phyloP scores from a whole-genome alignment of 2,113 vertebrate genomes.

The Phaethornis superciliosus region DNA sequence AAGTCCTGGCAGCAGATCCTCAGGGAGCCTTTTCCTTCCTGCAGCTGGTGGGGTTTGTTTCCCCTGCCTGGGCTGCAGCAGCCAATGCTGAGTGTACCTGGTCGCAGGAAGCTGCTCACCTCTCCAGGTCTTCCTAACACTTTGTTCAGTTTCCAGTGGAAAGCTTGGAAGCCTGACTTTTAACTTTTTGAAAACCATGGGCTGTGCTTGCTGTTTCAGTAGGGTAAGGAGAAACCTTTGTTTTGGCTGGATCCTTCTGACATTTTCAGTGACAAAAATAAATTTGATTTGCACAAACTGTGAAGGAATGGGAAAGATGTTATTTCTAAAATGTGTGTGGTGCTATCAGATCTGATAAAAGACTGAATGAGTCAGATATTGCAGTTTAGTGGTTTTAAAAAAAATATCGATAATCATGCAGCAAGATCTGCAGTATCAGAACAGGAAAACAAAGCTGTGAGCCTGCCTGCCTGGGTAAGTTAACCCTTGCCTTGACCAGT shows the following conservation, averaged over 20 bases:
- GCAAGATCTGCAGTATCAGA: not conserved
- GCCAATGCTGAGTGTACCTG: not conserved
- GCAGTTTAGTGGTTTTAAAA: slow-evolving; percentile 58
- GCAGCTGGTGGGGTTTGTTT: too few relatives aligned
- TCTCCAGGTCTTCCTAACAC: not conserved
- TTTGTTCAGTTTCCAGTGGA: not conserved
- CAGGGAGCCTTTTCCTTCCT: too few relatives aligned
- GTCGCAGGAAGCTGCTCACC: not conserved
- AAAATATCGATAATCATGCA: slow-evolving; percentile 43
- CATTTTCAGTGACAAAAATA: slow-evolving; percentile 69
- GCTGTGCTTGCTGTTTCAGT: not conserved
- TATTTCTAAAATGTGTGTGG: slow-evolving; percentile 60
- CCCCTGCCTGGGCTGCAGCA: too few relatives aligned
- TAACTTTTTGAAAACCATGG: not conserved
- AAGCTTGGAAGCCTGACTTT: not conserved
- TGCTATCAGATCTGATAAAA: slow-evolving; percentile 70
- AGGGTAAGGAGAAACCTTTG: not conserved
- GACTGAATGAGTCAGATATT: slow-evolving; percentile 61
- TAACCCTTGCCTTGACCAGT: not conserved
- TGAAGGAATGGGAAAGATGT: slow-evolving; percentile 50
- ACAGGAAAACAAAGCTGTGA: not conserved
- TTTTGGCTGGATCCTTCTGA: slow-evolving; percentile 38
- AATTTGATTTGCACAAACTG: slow-evolving; percentile 73
- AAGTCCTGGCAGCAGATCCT: too few relatives aligned
- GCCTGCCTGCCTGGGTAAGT: not conserved